Base-by-base conservation (phyloP, 2,113 vertebrate species). In the Noctilio leporinus region DNA sequence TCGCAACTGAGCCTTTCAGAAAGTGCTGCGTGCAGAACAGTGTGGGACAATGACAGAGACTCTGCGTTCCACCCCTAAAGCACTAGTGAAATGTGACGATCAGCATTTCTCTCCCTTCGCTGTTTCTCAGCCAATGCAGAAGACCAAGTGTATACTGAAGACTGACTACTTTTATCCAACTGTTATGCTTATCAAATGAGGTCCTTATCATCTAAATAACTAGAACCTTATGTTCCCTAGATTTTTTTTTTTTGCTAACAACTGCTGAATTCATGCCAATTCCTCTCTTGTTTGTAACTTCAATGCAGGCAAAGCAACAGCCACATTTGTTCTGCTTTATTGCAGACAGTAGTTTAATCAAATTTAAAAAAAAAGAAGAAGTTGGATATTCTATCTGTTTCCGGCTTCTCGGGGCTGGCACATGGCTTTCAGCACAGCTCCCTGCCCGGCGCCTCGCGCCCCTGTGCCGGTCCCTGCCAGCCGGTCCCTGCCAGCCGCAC, bases 331-430 rank as follows among this genome's bases (percentile, higher is more conserved):
- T 80, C 77, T 92, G 95, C 57, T 94, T 53, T 59, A 80, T 62
- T 22, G 43, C 83, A 55, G 95, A 88, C 1, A 49, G 75, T 67
- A 94, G 15, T 51, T 17, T 75, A 97, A 89, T 16, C 30, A 38
- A 57, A 55, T 43, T 92, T 81, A 93, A 35, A 62, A 38, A 20
- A 69, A 69, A 69, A 69, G 20, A 20, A 17, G 43, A 72, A 91
- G 94, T 69, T 47, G 30, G 30, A n/a, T 65, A 7, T 30, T 16
- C 35, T 89, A 20, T 97, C 92, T 89, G 77, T 49, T 97, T 96
- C 4, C n/a, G 78, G 57, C 72, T 88, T 70, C 85, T 94, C 82
- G 97, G 97, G 97, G 85, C 20, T 77, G 59, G 33, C 77, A 33
- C 90, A 95, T 93, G 73, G 47, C 83, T 97, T 95, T 94, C 51